A percentile compares a stretch with the other conserved stretches of the same genome.
phyloP scores from a whole-genome alignment of 2,113 vertebrate species.

The Burhinus oedicnemus region DNA sequence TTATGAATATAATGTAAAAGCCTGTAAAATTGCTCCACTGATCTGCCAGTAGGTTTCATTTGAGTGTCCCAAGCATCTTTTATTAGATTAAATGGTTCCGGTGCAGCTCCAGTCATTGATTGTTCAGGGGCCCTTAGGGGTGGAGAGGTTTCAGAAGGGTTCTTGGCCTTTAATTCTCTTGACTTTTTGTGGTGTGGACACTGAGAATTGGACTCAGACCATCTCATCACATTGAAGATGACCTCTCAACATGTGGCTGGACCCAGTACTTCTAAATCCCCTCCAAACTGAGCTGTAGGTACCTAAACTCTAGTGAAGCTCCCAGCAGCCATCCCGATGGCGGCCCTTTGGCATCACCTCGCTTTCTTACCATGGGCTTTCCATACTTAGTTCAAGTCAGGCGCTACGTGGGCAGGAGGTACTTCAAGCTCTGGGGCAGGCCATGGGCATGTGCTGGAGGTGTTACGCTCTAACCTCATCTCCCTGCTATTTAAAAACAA shows the following conservation, averaged over 20 bases:
- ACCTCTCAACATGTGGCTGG: neutral
- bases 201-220: neutral
- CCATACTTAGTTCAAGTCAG: neutral
- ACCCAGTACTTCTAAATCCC: neutral
- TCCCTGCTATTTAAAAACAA: neutral
- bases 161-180: neutral
- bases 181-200: neutral
- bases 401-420: neutral
- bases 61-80: constrained; percentile 1
- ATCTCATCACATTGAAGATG: neutral
- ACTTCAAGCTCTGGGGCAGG: neutral
- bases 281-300: neutral
- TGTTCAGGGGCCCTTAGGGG: neutral
- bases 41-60: constrained; percentile 1
- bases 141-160: neutral
- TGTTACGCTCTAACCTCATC: accelerated
- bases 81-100: constrained; percentile 12
- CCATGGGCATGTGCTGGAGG: neutral
- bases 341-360: neutral
- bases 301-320: neutral
- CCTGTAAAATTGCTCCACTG: constrained; percentile 10
- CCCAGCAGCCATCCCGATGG: neutral
- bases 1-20: constrained; percentile 53
- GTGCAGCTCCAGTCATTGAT: neutral
- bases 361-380: neutral